Conservation (phyloP, 2,797 vertebrate species). For the Jordanella pulchra region DNA sequence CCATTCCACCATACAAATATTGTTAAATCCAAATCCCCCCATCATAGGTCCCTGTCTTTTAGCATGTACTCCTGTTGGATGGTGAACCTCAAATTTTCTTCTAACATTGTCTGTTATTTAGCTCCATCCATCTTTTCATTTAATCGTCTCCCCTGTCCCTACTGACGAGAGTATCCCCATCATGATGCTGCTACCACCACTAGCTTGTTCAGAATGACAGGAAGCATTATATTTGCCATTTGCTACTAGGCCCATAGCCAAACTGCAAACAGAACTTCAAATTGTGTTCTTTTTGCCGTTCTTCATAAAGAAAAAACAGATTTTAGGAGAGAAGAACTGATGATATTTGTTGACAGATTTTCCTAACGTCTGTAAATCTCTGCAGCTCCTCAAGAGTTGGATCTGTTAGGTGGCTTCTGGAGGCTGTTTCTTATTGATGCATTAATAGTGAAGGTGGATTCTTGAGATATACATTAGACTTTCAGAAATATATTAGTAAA, state of each 20-base stretch:
- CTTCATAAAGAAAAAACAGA: too few relatives aligned
- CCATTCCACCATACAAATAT: neutral
- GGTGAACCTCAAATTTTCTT: neutral
- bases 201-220: neutral
- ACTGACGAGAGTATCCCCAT: too few relatives aligned
- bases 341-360: too few relatives aligned
- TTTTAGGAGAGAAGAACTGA: too few relatives aligned
- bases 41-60: neutral
- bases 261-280: too few relatives aligned
- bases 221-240: neutral
- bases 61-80: neutral
- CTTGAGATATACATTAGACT: neutral
- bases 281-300: too few relatives aligned
- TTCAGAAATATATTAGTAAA: neutral
- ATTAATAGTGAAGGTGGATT: neutral
- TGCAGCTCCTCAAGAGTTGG: neutral
- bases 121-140: neutral
- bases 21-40: neutral
- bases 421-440: neutral
- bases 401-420: neutral
- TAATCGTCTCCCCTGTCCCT: too few relatives aligned
- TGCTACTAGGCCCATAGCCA: too few relatives aligned
- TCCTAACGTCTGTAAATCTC: neutral
- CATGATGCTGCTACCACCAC: neutral
- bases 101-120: neutral